phyloP scores from a whole-genome alignment of 2,888 invertebrate genomes.

The Polydesmus complanatus region DNA sequence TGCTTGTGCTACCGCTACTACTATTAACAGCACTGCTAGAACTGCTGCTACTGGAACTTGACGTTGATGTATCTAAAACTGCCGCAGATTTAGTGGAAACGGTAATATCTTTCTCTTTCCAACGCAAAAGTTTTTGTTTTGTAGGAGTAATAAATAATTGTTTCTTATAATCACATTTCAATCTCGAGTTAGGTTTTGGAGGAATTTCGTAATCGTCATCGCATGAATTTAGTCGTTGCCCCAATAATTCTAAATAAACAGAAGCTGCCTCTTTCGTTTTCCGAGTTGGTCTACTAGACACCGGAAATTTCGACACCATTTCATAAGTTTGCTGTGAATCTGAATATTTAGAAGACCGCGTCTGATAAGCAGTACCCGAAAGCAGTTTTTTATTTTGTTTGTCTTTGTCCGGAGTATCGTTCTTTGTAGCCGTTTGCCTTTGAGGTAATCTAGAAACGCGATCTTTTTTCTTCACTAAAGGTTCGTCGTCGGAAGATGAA shows the following conservation, averaged over 20 bases:
- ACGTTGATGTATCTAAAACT: neutral
- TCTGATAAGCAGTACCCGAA: neutral
- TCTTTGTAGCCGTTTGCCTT: neutral
- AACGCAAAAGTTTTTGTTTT: neutral
- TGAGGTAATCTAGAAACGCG: neutral
- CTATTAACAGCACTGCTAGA: neutral
- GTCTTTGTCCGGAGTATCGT: too few species aligned
- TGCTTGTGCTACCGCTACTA: constrained; percentile 1
- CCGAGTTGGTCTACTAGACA: constrained; percentile 32
- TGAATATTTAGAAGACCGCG: neutral
- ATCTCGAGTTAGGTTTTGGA: neutral
- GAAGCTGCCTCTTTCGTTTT: constrained; percentile 63
- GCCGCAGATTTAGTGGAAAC: neutral
- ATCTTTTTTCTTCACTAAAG: constrained; percentile 3
- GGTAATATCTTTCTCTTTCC: neutral
- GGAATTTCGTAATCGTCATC: constrained; percentile 44
- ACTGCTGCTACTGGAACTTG: constrained; percentile 1
- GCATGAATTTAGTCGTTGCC: constrained; percentile 49
- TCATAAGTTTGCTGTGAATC: neutral
- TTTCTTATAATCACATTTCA: neutral
- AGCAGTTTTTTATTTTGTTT: too few species aligned
- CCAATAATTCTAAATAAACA: constrained; percentile 57
- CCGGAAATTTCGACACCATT: neutral
- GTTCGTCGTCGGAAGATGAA: constrained; percentile 18
- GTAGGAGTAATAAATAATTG: neutral